Base-by-base conservation (phyloP, 2,888 invertebrate species). In the Drosophila multiciliata region DNA sequence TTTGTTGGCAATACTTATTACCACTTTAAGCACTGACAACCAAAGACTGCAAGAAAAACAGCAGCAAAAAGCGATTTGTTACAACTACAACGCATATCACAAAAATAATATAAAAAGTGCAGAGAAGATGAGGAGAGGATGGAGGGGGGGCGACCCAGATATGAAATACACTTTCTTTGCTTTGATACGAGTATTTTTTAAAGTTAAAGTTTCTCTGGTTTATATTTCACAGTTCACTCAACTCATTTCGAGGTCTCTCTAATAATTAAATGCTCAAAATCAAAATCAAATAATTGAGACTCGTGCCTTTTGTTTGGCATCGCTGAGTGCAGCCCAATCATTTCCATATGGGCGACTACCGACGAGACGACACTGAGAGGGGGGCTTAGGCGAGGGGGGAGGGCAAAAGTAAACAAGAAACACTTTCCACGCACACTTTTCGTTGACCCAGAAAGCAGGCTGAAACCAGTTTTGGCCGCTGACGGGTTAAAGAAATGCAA, bases 401-500 rank as follows among this genome's bases (percentile, higher is more conserved):
- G 17, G 7, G 32, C 11, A 60, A 38, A 59, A 35, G 64, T 59
- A 50, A 61, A 74, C 70, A 65, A 73, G 70, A 69, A 80, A 80
- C 84, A 87, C 87, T 85, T 85, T 85, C 84, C 84, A 85, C 73
- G 23, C 72, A 79, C 73, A 79, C 74, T 73, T 82, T 75, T 78
- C 79, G 89, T 79, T 84, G 89, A 89, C 84, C 84, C 89, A 89
- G 82, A 89, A 84, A 80, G 45, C 64, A 52, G 55, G 32, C 67
- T 62, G 52, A 69, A 86, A 89, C 86, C 88, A 64, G 90, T 86
- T 85, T 84, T 32, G 73, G 64, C 20, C 62, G 66, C 75, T 78
- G 75, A 60, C 82, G 81, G 79, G 76, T 78, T 76, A 83, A 86
- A 87, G 88, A 90, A 86, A 86, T 86, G 86, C 86, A 89, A 89